Conservation (phyloP, 2,113 vertebrate species). For the Thymallus thymallus region DNA sequence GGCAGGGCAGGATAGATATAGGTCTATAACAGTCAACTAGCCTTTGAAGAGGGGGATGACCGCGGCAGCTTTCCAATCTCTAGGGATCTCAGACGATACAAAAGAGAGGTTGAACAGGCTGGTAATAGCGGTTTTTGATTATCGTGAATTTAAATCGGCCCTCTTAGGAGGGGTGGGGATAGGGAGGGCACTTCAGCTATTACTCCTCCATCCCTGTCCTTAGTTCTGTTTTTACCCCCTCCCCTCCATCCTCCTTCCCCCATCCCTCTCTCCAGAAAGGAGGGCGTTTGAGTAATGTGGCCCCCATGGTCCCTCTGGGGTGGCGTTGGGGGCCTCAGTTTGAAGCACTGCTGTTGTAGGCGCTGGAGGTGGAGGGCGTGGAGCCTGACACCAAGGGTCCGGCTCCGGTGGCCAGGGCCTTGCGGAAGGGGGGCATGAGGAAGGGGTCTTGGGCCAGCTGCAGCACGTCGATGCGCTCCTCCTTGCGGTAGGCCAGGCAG, state of each 20-base stretch:
- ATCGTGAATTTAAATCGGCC: no score
- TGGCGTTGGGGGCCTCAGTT: constrained; percentile 70
- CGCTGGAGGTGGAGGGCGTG: constrained; percentile 84
- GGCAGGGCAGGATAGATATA: no score
- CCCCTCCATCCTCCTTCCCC: constrained; percentile 13
- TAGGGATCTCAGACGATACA: no score
- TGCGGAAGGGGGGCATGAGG: constrained; percentile 90
- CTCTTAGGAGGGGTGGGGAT: constrained; percentile 15
- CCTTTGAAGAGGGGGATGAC: no score
- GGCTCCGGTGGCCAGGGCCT: constrained; percentile 81
- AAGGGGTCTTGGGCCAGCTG: constrained; percentile 86
- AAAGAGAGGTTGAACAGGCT: no score
- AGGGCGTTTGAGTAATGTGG: not conserved
- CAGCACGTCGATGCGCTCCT: no score
- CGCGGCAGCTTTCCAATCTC: no score
- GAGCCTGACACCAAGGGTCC: constrained; percentile 79
- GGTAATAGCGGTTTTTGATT: no score
- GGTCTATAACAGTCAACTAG: no score
- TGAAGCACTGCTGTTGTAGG: constrained; percentile 88
- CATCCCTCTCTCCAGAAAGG: constrained; percentile 5
- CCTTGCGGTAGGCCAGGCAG: no score
- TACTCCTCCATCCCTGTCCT: not conserved
- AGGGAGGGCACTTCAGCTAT: not conserved
- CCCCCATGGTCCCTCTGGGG: not conserved
- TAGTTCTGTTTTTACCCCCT: not conserved